Conservation (phyloP, 1,140 invertebrate species). For the Zaprionus taronus region DNA sequence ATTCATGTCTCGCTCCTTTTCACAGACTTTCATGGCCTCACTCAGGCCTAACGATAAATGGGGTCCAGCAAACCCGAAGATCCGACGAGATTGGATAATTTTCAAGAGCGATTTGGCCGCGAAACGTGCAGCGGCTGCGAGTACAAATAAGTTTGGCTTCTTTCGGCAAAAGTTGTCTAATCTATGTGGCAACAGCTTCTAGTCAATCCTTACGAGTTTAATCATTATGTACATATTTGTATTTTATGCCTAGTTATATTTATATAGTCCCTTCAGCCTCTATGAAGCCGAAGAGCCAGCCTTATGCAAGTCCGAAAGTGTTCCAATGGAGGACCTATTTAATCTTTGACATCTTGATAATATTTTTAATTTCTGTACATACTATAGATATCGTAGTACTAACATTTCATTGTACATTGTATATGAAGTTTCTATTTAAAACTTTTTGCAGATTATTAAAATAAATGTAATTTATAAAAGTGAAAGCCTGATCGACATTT, state of each 20-base stretch:
- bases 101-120: slow-evolving; percentile 85
- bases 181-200: slow-evolving; percentile 53
- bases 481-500: too few species aligned
- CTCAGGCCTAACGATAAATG: slow-evolving; percentile 86
- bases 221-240: slow-evolving; percentile 33
- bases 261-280: slow-evolving; percentile 44
- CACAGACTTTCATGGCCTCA: slow-evolving; percentile 85
- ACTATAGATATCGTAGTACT: not conserved
- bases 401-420: not conserved
- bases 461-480: not conserved
- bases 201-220: slow-evolving; percentile 17
- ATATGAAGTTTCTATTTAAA: not conserved
- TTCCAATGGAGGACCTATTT: not conserved
- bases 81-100: slow-evolving; percentile 86
- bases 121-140: slow-evolving; percentile 34
- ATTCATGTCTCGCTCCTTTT: not conserved
- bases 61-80: slow-evolving; percentile 86
- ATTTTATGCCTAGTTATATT: slow-evolving; percentile 47
- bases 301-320: slow-evolving; percentile 1
- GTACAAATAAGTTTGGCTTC: slow-evolving; percentile 60
- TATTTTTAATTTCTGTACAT: not conserved
- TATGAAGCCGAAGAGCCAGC: slow-evolving; percentile 42
- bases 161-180: slow-evolving; percentile 74
- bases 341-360: not conserved
- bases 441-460: not conserved